phyloP scores from a whole-genome alignment of 2,888 invertebrate species.

The Euplagia quadripunctaria region DNA sequence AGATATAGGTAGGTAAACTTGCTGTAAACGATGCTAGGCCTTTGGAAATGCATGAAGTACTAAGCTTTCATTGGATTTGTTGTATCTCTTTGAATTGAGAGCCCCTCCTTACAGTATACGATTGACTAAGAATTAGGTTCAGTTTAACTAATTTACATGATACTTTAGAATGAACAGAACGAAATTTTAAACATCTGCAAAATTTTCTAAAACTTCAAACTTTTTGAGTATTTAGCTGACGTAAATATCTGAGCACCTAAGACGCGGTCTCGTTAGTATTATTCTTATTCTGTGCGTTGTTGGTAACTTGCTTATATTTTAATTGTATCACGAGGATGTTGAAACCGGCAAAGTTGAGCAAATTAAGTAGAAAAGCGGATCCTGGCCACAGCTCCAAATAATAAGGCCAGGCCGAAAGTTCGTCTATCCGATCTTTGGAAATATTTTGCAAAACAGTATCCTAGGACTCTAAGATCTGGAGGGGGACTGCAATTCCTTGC shows the following conservation, averaged over 20 bases:
- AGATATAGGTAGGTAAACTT: conserved; percentile 31
- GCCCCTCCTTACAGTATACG: not conserved
- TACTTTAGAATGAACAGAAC: no score
- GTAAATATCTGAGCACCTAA: no score
- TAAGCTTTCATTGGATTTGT: not conserved
- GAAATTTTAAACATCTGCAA: no score
- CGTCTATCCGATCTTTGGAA: not conserved
- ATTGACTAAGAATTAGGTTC: no score
- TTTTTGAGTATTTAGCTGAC: no score
- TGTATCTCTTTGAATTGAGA: not conserved
- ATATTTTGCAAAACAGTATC: not conserved
- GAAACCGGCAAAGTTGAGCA: not conserved
- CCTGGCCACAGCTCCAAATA: no score
- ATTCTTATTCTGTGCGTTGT: not conserved
- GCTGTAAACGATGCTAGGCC: conserved; percentile 47
- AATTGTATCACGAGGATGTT: not conserved
- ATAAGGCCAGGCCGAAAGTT: not conserved
- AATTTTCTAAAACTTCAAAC: no score
- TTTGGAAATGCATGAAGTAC: not conserved
- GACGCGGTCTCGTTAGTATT: not conserved
- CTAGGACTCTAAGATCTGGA: not conserved
- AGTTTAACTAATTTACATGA: no score
- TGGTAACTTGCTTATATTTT: not conserved
- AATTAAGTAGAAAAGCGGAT: no score
- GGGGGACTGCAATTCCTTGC: no score